Conservation (phyloP, 2,888 invertebrate genomes). For the Tryphoninae sp. region DNA sequence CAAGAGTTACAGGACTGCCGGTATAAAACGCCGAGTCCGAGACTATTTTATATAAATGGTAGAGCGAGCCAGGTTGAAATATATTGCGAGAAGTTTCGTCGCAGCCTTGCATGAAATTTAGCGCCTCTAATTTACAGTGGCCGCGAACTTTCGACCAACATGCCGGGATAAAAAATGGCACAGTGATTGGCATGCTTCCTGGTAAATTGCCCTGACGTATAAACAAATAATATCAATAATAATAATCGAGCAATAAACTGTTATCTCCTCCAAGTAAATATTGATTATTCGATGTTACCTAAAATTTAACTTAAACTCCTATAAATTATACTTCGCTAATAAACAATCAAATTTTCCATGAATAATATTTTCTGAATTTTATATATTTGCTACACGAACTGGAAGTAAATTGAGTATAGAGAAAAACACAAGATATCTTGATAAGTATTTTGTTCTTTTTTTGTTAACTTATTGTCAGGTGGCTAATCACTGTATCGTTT, state of each 20-base stretch:
- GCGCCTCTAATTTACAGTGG: constrained; percentile 65
- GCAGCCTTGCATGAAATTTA: constrained; percentile 55
- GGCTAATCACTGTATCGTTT: constrained; percentile 23
- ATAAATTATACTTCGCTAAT: too few species aligned
- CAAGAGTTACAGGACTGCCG: constrained; percentile 26
- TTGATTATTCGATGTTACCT: too few species aligned
- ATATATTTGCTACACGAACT: too few species aligned
- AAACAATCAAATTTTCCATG: too few species aligned
- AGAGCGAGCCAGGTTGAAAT: constrained; percentile 48
- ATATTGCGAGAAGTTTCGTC: constrained; percentile 58
- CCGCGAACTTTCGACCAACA: constrained; percentile 47
- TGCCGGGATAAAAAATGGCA: constrained; percentile 17
- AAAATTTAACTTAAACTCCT: too few species aligned
- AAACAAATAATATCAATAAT: too few species aligned
- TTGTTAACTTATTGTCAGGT: neutral
- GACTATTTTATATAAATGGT: constrained; percentile 47
- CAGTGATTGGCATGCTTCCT: constrained; percentile 27
- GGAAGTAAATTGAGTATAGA: neutral
- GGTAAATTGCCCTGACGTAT: too few species aligned
- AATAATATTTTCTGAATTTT: too few species aligned
- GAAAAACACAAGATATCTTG: neutral
- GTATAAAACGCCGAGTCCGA: constrained; percentile 28
- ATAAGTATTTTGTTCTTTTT: neutral
- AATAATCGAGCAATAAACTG: too few species aligned
- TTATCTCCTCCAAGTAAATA: too few species aligned